These are phyloP conservation scores for Thereva nobilitata DNA, from an alignment of 2,888 invertebrate genomes.

Conservation along the genomic window DNA sequence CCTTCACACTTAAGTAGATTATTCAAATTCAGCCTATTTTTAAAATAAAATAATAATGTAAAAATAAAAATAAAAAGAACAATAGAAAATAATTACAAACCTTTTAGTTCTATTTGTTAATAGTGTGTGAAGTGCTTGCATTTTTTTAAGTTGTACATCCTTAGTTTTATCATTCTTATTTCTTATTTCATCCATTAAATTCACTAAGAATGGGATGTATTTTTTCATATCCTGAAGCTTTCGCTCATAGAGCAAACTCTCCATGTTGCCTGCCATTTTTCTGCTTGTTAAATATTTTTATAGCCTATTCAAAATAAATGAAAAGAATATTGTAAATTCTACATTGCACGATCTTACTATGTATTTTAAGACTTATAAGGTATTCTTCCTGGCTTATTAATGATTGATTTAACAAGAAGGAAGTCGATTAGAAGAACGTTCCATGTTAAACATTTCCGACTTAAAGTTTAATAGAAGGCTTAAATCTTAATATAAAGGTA, in stretches of 20 bases:
- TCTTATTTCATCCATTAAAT: constrained; percentile 68
- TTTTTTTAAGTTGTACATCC: constrained; percentile 48
- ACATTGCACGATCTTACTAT: no score
- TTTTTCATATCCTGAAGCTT: constrained; percentile 70
- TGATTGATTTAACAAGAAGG: no score
- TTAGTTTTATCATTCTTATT: constrained; percentile 48
- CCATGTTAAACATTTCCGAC: no score
- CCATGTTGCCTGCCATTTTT: constrained; percentile 3
- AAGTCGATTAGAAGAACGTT: no score
- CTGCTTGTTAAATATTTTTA: no score
- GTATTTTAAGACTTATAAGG: no score
- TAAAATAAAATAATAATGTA: constrained; percentile 27
- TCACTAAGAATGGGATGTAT: constrained; percentile 74
- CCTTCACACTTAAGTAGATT: constrained; percentile 50
- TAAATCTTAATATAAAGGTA: no score
- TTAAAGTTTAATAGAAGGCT: no score
- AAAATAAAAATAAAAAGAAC: constrained; percentile 14
- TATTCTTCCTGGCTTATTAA: no score
- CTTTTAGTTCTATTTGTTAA: constrained; percentile 45
- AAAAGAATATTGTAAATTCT: no score
- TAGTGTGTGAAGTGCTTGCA: constrained; percentile 49
- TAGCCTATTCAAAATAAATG: no score
- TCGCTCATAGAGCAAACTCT: constrained; percentile 59
- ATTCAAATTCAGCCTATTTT: constrained; percentile 47
- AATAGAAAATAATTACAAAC: constrained; percentile 45